Evolutionary conservation across 2,113 vertebrate species (phyloP).

Genomic region (Turdus rufiventris): DNA sequence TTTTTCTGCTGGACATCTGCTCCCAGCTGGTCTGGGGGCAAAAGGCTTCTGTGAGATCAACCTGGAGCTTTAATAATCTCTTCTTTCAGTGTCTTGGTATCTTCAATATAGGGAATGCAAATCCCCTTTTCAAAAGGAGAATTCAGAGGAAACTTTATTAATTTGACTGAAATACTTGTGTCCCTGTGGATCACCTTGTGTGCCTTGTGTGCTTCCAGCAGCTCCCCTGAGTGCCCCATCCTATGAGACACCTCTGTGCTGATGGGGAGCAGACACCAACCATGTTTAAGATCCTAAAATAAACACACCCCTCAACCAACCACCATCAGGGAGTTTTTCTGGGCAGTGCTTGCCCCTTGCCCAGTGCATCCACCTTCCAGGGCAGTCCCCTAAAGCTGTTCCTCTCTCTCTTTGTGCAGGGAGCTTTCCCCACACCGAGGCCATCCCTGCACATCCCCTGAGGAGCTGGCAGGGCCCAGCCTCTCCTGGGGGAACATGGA

Average conservation of each 20-base stretch:
- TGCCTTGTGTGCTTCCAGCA: not conserved
- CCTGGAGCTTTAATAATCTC: not conserved
- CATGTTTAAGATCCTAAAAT: not conserved
- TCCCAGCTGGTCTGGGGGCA: not conserved
- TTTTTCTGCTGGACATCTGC: not conserved
- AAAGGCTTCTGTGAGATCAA: not conserved
- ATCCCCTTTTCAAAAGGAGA: not conserved
- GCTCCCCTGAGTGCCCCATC: not conserved
- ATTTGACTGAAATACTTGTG: not conserved
- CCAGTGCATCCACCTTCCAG: not conserved
- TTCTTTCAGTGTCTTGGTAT: not conserved
- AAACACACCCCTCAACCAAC: not conserved
- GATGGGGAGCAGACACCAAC: not conserved
- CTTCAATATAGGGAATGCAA: fast-evolving
- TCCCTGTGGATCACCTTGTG: not conserved
- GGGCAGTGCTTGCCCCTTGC: not conserved
- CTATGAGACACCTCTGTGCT: not conserved
- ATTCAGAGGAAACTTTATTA: not conserved
- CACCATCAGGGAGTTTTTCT: fast-evolving
- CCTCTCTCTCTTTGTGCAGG: slow-evolving; percentile 35
- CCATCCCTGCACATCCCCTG: slow-evolving; percentile 39
- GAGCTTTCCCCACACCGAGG: slow-evolving; percentile 2
- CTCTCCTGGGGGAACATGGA: slow-evolving; percentile 31
- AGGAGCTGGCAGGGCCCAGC: slow-evolving; percentile 29
- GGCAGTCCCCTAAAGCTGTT: not conserved